phyloP scores from a whole-genome alignment of 2,113 vertebrate species.

The Chascanopsetta lugubris region DNA sequence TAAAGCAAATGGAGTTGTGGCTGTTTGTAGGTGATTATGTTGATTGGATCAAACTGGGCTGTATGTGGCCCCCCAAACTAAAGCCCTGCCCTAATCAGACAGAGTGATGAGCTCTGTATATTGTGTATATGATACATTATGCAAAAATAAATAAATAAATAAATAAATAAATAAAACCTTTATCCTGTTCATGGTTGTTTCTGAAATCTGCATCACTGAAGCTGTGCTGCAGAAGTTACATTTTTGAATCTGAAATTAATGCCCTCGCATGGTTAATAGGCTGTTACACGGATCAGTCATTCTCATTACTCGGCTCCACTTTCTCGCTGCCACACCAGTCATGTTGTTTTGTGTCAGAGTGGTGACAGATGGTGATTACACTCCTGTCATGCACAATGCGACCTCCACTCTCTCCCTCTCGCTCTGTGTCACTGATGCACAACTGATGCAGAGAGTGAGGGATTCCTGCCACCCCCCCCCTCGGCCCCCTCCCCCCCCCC shows the following conservation, averaged over 20 bases:
- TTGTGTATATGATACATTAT: no score
- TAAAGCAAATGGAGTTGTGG: no score
- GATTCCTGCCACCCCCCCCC: not conserved
- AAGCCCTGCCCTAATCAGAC: no score
- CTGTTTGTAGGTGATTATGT: no score
- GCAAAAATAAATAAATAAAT: no score
- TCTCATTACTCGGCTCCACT: not conserved
- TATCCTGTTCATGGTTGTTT: not conserved
- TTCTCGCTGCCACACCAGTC: not conserved
- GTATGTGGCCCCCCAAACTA: no score
- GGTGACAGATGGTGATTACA: conserved; percentile 6
- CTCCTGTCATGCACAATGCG: not conserved
- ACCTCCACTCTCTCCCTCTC: not conserved
- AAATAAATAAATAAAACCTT: no score
- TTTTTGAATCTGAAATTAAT: not conserved
- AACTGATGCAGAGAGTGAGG: conserved; percentile 1
- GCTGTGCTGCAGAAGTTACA: not conserved
- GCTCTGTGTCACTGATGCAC: not conserved
- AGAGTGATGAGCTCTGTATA: no score
- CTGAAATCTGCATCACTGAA: not conserved
- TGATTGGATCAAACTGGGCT: no score
- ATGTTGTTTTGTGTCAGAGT: not conserved
- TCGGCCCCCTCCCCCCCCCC: not conserved
- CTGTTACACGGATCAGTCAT: not conserved
- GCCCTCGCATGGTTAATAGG: no score